A percentile compares a stretch with the other conserved stretches of the same genome.
phyloP scores from a whole-genome alignment of 2,113 vertebrate genomes.

The Eublepharis macularius region DNA sequence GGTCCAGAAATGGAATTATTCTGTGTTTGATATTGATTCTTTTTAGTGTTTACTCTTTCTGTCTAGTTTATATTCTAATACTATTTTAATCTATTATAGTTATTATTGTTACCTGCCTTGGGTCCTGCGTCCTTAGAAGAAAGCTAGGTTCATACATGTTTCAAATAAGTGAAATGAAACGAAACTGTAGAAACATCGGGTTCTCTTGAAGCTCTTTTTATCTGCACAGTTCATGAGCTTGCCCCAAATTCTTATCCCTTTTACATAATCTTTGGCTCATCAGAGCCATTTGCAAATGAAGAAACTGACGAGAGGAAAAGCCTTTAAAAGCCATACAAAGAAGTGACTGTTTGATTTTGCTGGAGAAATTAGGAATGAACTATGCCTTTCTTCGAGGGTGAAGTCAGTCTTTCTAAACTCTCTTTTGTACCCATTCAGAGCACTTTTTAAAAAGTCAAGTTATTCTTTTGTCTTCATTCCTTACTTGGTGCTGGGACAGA shows the following conservation, averaged over 20 bases:
- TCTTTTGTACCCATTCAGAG: constrained; percentile 13
- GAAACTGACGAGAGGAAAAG: neutral
- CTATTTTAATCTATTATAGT: too few species aligned
- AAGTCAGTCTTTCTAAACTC: neutral
- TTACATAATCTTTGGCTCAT: neutral
- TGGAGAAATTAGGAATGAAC: constrained; percentile 5
- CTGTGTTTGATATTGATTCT: too few species aligned
- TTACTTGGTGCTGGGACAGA: neutral
- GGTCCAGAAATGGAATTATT: too few species aligned
- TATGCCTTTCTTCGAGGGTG: constrained; percentile 5
- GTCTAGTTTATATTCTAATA: too few species aligned
- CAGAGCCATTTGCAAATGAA: constrained; percentile 32
- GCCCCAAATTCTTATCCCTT: neutral
- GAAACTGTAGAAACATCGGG: neutral
- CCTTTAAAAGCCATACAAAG: constrained; percentile 22
- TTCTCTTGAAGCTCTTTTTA: neutral
- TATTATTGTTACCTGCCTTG: too few species aligned
- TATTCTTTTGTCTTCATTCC: constrained; percentile 3
- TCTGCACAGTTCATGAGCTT: neutral
- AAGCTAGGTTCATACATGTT: too few species aligned
- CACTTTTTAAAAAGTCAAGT: neutral
- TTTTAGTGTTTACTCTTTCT: too few species aligned
- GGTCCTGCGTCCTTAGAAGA: too few species aligned
- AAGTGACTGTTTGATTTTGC: constrained; percentile 24
- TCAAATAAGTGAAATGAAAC: too few species aligned